A percentile compares a stretch with the other conserved stretches of the same genome.
These are phyloP conservation scores for Lycocorax pyrrhopterus DNA, from an alignment of 2,113 vertebrate species.

Conservation along the genomic window DNA sequence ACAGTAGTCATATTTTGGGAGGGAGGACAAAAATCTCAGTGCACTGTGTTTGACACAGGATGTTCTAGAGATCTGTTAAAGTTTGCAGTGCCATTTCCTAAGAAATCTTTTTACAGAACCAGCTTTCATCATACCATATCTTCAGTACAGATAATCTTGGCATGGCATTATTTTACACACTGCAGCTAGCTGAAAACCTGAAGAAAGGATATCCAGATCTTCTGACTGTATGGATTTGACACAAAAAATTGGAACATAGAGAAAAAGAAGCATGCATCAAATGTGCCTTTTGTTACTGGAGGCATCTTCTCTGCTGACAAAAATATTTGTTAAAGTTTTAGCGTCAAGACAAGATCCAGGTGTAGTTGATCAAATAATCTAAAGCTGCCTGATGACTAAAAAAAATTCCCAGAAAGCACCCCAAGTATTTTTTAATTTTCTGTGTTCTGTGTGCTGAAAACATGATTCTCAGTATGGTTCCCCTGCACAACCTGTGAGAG, in stretches of 20 bases:
- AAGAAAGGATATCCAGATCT: not conserved
- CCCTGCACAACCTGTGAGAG: not conserved
- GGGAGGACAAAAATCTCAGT: not conserved
- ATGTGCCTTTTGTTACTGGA: slow-evolving; percentile 15
- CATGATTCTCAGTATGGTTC: not conserved
- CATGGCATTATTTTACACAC: not conserved
- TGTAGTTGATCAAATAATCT: slow-evolving; percentile 46
- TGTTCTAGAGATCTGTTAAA: slow-evolving; percentile 5
- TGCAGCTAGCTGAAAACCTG: slow-evolving; percentile 8
- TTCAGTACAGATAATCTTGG: slow-evolving; percentile 10
- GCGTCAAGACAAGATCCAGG: slow-evolving; percentile 18
- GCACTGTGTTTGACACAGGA: not conserved
- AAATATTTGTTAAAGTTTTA: slow-evolving; percentile 57
- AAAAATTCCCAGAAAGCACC: not conserved
- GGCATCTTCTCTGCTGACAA: slow-evolving; percentile 33
- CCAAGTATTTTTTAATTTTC: slow-evolving; percentile 22
- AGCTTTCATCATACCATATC: not conserved
- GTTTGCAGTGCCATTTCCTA: not conserved
- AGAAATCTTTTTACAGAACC: not conserved
- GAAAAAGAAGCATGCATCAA: slow-evolving; percentile 19
- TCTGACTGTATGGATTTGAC: not conserved
- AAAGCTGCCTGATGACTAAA: not conserved
- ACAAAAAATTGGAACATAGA: not conserved
- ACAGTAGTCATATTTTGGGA: not conserved
- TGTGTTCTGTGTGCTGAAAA: not conserved